A percentile compares a stretch with the other conserved stretches of the same genome.
Evolutionary conservation across 2,888 invertebrate species (phyloP).

Genomic region (Pecten maximus): DNA sequence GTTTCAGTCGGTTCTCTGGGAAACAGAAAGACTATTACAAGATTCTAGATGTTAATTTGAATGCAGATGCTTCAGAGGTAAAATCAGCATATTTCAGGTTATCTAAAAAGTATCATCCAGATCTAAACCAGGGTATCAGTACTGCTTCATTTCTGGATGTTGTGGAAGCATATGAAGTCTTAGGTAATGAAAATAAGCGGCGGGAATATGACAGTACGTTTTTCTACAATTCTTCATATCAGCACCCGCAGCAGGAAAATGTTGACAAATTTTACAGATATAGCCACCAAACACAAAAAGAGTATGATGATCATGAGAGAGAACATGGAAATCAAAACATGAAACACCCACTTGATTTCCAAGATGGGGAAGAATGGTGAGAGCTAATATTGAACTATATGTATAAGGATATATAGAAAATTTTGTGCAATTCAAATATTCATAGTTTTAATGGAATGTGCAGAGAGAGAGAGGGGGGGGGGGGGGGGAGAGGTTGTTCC

Average conservation of each 20-base stretch:
- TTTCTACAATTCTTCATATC: background rate
- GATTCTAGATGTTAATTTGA: background rate
- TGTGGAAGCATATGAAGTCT: background rate
- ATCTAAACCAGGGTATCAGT: background rate
- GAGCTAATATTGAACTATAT: background rate
- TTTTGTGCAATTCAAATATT: background rate
- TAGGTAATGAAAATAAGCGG: background rate
- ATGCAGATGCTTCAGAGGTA: background rate
- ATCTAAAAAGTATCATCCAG: background rate
- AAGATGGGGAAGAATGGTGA: no score
- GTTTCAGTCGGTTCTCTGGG: background rate
- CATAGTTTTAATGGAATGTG: background rate
- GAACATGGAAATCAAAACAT: background rate
- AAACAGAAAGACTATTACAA: background rate
- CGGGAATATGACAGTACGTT: background rate
- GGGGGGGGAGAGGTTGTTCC: no score
- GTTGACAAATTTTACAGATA: background rate
- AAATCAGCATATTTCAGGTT: background rate
- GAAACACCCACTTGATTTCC: no score
- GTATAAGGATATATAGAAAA: background rate
- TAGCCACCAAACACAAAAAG: background rate
- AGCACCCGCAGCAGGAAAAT: background rate
- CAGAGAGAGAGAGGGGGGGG: no score
- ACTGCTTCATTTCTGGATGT: background rate
- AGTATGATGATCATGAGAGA: background rate